Evolutionary conservation across 2,888 invertebrate genomes (phyloP).

Genomic region (Cephus nigrinus): DNA sequence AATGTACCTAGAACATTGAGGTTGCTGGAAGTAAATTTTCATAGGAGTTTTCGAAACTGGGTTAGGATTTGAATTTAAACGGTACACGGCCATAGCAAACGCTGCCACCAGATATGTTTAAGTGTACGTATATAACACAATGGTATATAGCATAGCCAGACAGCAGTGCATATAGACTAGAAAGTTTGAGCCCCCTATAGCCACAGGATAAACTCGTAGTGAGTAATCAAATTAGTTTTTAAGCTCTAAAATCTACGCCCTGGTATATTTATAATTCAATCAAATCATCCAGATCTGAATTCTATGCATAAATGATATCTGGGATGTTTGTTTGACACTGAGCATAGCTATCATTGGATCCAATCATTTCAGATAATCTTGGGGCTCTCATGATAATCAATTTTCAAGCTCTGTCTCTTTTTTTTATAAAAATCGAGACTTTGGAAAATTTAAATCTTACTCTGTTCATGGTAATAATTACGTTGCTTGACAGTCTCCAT

Average conservation of each 20-base stretch:
- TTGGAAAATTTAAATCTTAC: not conserved
- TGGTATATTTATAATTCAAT: not conserved
- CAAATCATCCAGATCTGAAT: not conserved
- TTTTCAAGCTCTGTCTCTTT: too few species aligned
- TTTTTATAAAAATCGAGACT: too few species aligned
- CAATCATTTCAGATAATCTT: too few species aligned
- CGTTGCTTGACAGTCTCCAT: too few species aligned
- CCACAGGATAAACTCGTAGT: not conserved
- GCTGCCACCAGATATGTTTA: not conserved
- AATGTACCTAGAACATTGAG: not conserved
- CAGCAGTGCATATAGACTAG: not conserved
- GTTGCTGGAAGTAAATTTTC: not conserved
- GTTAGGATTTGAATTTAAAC: conserved; percentile 41
- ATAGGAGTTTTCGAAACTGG: conserved; percentile 23
- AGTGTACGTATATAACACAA: not conserved
- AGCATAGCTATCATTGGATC: too few species aligned
- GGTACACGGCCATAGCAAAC: not conserved
- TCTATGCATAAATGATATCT: not conserved
- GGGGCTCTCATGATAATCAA: too few species aligned
- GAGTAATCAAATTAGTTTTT: not conserved
- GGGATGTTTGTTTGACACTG: not conserved
- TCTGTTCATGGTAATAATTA: not conserved
- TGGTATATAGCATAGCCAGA: not conserved
- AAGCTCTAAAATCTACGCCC: not conserved
- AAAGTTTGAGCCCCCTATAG: not conserved